A percentile compares a stretch with the other conserved stretches of the same genome.
phyloP scores from a whole-genome alignment of 2,113 vertebrate species.

The Thryonomys swinderianus region DNA sequence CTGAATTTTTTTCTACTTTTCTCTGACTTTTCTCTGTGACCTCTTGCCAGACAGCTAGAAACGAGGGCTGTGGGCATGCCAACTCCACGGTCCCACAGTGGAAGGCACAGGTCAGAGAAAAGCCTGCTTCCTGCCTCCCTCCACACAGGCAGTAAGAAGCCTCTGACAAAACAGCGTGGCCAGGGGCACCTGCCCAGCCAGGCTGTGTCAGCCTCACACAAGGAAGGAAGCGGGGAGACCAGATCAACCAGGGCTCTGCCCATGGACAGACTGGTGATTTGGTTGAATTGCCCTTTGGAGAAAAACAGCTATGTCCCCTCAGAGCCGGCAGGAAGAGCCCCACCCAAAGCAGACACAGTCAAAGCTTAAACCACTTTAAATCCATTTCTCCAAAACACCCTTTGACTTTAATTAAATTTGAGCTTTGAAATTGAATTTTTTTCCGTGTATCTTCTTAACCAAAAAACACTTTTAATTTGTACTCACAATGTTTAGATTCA shows the following conservation, averaged over 20 bases:
- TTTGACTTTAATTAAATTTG: slow-evolving; percentile 50
- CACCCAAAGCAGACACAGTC: neutral
- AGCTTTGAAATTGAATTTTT: slow-evolving; percentile 26
- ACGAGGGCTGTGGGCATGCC: neutral
- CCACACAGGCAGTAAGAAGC: neutral
- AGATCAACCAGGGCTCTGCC: neutral
- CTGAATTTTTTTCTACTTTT: slow-evolving; percentile 7
- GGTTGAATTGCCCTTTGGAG: neutral
- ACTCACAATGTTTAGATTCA: slow-evolving; percentile 35
- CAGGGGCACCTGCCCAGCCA: neutral
- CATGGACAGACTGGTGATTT: neutral
- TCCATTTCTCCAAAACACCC: slow-evolving; percentile 27
- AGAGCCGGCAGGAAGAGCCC: neutral
- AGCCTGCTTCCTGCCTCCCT: neutral
- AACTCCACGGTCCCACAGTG: neutral
- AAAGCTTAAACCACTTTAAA: neutral
- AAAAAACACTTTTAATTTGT: slow-evolving; percentile 52
- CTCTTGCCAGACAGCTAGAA: neutral
- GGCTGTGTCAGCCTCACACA: neutral
- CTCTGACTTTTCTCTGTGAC: neutral
- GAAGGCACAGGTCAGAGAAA: neutral
- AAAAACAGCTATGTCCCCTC: neutral
- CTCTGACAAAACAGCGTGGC: neutral
- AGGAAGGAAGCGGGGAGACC: neutral
- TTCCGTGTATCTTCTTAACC: neutral